Base-by-base conservation (phyloP, 2,888 invertebrate genomes). In the Siphlonurus alternatus region DNA sequence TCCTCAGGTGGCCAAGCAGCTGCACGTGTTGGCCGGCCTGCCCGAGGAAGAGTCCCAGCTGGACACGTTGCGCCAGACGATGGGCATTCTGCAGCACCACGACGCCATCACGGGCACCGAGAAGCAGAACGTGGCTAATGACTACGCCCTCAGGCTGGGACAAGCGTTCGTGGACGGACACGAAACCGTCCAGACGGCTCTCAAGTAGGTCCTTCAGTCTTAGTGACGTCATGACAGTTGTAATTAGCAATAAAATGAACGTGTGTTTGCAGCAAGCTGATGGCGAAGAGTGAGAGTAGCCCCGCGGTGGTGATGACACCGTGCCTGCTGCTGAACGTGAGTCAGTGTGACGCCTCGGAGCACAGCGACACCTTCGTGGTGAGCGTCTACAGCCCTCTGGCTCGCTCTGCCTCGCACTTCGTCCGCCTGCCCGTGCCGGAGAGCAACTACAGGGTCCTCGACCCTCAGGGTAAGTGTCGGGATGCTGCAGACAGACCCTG, bases 61-160 rank as follows among this genome's bases (percentile, higher is more conserved):
- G 23, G 23, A 64, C 7, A 53, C 64, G 2, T 59, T 69, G 65
- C 69, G 67, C 65, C 67, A 70, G 64, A 74, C 75, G 0, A 69
- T 77, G 69, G 78, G 73, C 18, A 72, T 79, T 5, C 70, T 73
- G 7, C 80, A 81, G 69, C 81, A 82, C 71, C 81, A 82, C 67
- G 80, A 82, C 69, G 80, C 79, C 2, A 83, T 96, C 1, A 91
- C 92, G 0, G 92, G 92, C 5, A 92, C 92, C 0, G 91, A 90
- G 73, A 88, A 93, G 73, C 83, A 93, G 73, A 81, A 88, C 74
- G 89, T 99, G 0, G 89, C 96, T 0, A 74, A 84, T 62, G 98
- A 99, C 76, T 99, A 98, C 74, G 85, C 88, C 23, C 77, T 87
- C 25, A 75, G 92, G 51, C 76, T 98, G 15, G 77, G 81, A 63